Evolutionary conservation across 2,797 vertebrate genomes (phyloP).

Genomic region (Pteropus rufus): DNA sequence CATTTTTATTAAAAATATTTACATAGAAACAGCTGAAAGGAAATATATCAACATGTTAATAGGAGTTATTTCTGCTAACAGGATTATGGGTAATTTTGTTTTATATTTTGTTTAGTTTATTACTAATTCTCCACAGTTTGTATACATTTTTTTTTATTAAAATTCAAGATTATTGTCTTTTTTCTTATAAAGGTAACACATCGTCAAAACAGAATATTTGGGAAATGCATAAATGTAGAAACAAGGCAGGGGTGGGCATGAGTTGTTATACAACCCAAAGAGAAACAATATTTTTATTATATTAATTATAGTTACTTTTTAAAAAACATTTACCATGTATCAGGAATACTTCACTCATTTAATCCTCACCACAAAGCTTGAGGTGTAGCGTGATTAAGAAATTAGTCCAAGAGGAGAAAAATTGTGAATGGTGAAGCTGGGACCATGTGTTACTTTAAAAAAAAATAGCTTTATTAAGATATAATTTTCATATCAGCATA

Average conservation of each 20-base stretch:
- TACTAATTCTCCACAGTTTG: background rate
- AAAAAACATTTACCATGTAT: background rate
- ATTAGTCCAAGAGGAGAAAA: background rate
- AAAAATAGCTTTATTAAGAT: background rate
- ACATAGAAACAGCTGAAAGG: background rate
- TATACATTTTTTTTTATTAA: background rate
- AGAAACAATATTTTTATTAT: background rate
- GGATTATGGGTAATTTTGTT: background rate
- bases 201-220: background rate
- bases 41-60: background rate
- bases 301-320: background rate
- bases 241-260: background rate
- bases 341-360: background rate
- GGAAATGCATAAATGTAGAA: background rate
- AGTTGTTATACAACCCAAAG: background rate
- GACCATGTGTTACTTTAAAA: background rate
- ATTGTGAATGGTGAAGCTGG: background rate
- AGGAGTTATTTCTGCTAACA: background rate
- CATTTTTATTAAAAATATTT: background rate
- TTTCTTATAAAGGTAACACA: background rate
- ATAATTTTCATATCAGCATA: background rate
- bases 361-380: background rate
- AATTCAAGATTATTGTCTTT: background rate
- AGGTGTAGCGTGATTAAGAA: background rate
- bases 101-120: background rate